Evolutionary conservation across 2,797 vertebrate genomes (phyloP).

Genomic region (Tokudaia muenninki): DNA sequence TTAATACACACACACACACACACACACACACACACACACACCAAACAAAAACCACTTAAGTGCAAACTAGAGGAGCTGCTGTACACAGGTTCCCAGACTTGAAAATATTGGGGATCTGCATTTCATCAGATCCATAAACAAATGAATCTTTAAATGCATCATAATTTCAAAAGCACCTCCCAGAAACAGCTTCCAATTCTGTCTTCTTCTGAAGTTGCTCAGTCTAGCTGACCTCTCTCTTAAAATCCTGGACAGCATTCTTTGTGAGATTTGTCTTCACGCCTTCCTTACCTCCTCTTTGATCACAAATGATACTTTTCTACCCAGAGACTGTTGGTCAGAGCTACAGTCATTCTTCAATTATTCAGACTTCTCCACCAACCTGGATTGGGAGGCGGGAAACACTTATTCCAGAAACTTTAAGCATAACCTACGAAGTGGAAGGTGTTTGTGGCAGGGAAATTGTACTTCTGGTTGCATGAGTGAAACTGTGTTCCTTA

Average conservation of each 20-base stretch:
- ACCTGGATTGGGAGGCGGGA: no score
- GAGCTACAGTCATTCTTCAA: background rate
- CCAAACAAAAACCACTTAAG: no score
- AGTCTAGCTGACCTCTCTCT: no score
- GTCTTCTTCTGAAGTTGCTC: background rate
- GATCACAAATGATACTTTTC: background rate
- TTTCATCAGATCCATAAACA: background rate
- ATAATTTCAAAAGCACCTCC: background rate
- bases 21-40: no score
- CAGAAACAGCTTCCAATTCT: background rate
- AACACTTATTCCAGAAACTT: background rate
- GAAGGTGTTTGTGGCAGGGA: no score
- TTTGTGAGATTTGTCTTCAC: background rate
- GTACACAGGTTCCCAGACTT: no score
- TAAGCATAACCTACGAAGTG: no score
- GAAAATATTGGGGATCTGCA: background rate
- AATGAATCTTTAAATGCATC: background rate
- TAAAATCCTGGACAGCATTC: background rate
- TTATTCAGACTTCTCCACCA: background rate
- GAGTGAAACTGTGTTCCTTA: background rate
- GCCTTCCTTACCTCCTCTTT: no score
- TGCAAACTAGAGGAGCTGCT: no score
- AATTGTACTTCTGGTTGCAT: background rate
- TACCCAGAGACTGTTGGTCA: no score
- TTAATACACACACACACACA: no score